Evolutionary conservation across 2,888 invertebrate genomes (phyloP).

Genomic region (Amphimallon solstitiale): DNA sequence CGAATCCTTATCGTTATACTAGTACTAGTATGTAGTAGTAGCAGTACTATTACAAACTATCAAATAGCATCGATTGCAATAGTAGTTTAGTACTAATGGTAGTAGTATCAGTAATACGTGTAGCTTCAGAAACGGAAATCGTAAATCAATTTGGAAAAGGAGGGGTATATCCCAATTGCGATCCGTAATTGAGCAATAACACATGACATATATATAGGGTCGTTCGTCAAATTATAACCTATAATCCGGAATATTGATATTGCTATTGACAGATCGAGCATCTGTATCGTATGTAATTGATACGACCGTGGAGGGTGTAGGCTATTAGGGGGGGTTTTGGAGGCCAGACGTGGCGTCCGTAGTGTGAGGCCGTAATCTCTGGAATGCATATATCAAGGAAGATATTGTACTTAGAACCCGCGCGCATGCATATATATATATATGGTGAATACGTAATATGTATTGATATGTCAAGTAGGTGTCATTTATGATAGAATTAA

Average conservation of each 20-base stretch:
- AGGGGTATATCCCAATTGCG: constrained; percentile 16
- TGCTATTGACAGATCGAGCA: constrained; percentile 56
- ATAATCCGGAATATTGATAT: constrained; percentile 56
- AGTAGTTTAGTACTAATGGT: too few relatives aligned
- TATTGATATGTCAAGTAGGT: constrained; percentile 29
- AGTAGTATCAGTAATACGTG: too few relatives aligned
- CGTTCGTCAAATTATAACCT: constrained; percentile 38
- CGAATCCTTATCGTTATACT: too few relatives aligned
- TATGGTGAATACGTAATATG: not conserved
- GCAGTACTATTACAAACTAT: too few relatives aligned
- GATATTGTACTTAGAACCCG: constrained; percentile 33
- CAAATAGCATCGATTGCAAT: too few relatives aligned
- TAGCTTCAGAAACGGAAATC: not conserved
- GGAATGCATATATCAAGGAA: constrained; percentile 31
- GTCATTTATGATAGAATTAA: constrained; percentile 31
- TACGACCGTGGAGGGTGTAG: constrained; percentile 13
- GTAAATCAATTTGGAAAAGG: constrained; percentile 33
- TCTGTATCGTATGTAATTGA: constrained; percentile 23
- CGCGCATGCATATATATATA: not conserved
- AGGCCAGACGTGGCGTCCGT: not conserved
- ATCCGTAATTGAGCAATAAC: constrained; percentile 37
- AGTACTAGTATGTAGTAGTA: too few relatives aligned
- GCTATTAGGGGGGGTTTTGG: not conserved
- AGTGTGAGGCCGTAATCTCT: not conserved
- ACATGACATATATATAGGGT: constrained; percentile 26